Evolutionary conservation across 2,888 invertebrate species (phyloP), one percentile per base, ranked within the genome.

Genomic region (Leistus spinibarbis): DNA sequence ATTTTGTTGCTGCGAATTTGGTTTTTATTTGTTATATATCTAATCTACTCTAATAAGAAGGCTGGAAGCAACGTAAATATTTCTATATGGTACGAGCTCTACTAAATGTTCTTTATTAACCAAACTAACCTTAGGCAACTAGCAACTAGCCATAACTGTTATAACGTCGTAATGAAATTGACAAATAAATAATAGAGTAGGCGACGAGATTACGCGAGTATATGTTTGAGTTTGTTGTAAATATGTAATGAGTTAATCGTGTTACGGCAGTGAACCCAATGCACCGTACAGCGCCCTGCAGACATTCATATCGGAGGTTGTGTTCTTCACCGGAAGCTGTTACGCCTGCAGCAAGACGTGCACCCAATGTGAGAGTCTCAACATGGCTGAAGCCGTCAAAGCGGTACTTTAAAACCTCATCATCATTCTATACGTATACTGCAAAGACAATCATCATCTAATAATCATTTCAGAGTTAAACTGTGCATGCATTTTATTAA

Each of bases 301-400:
- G 77, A 82, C 84, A 77, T 85, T 85, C 76, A 80, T 87, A 54
- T 79, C 83, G 23, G 87, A 87, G 78, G 80, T 87, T 22, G 83
- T 85, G 23, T 88, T 86, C 79, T 88, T 87, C 78, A 86, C 86
- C 27, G 87, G 87, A 1, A 85, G 84, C 68, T 88, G 87, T 80
- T 86, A 85, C 78, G 84, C 87, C 7, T 88, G 87, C 78, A 81
- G 80, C 27, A 78, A 83, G 13, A 80, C 84, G 23, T 87, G 87
- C 75, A 77, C 80, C 20, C 80, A 82, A 76, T 86, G 86, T 78
- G 79, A 82, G 27, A 78, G 77, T 54, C 77, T 85, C 68, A 84
- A 85, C 80, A 83, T 85, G 57, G 78, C 79, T 1, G 80, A 83
- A 76, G 78, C 82, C 57, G 84, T 84, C 2, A 78, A 81, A 76